A percentile compares a stretch with the other conserved stretches of the same genome.
These are phyloP conservation scores for Macroglossus sobrinus DNA, from an alignment of 2,113 vertebrate genomes.

Conservation along the genomic window DNA sequence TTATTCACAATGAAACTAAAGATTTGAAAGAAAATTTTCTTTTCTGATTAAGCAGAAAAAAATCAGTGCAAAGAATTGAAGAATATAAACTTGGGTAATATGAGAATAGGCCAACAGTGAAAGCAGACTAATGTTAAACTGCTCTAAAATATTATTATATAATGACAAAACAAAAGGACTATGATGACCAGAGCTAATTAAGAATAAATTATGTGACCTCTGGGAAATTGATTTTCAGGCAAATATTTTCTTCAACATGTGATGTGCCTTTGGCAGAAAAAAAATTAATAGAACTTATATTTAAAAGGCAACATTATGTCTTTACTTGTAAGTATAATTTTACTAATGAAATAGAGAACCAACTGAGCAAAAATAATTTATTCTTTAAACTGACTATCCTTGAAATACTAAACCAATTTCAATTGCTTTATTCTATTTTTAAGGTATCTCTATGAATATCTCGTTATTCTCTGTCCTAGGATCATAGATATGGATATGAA, in stretches of 20 bases:
- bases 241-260: not conserved
- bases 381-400: not conserved
- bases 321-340: slow-evolving; percentile 3
- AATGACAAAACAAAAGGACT: not conserved
- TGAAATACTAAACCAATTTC: slow-evolving; percentile 7
- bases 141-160: not conserved
- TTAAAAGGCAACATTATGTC: not conserved
- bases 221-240: not conserved
- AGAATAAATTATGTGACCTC: not conserved
- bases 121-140: not conserved
- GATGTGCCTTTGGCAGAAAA: not conserved
- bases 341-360: not conserved
- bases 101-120: not conserved
- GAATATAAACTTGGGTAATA: not conserved
- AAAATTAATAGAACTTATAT: not conserved
- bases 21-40: not conserved
- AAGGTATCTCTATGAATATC: not conserved
- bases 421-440: not conserved
- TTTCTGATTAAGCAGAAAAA: not conserved
- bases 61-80: not conserved
- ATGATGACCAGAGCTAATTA: not conserved
- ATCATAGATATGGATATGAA: not conserved
- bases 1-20: not conserved
- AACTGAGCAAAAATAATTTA: not conserved
- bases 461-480: not conserved